Percentiles rank a stretch among this genome's conserved stretches.
These are phyloP conservation scores for Myodes glareolus DNA, from an alignment of 2,113 vertebrate species.

Conservation along the genomic window DNA sequence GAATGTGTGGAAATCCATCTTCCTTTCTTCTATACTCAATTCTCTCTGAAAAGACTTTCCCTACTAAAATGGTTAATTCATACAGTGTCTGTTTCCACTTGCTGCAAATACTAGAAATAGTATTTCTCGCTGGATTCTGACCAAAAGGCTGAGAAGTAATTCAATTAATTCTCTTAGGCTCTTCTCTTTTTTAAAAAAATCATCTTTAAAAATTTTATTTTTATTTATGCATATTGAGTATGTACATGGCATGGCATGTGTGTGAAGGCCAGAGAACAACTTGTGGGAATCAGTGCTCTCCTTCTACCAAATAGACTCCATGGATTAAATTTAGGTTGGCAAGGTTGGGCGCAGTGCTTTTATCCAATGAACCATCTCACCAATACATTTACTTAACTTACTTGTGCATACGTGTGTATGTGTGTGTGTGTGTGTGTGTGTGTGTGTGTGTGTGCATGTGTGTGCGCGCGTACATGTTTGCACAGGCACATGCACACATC, in stretches of 20 bases:
- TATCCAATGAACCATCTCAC: neutral
- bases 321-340: neutral
- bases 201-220: neutral
- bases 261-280: neutral
- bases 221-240: neutral
- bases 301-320: neutral
- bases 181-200: neutral
- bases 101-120: neutral
- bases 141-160: neutral
- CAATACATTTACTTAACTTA: neutral
- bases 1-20: neutral
- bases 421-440: too few relatives aligned
- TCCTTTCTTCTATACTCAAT: neutral
- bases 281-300: neutral
- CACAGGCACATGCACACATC: accelerated
- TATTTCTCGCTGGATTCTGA: neutral
- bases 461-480: too few relatives aligned
- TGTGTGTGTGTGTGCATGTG: neutral
- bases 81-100: neutral
- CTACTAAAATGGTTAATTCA: neutral
- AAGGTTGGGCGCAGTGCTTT: neutral
- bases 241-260: neutral
- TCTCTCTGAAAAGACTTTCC: slow-evolving; percentile 34
- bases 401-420: neutral
- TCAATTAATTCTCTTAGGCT: neutral